A percentile compares a stretch with the other conserved stretches of the same genome.
phyloP scores from a whole-genome alignment of 2,888 invertebrate species.

The Caenorhabditis zanzibari region DNA sequence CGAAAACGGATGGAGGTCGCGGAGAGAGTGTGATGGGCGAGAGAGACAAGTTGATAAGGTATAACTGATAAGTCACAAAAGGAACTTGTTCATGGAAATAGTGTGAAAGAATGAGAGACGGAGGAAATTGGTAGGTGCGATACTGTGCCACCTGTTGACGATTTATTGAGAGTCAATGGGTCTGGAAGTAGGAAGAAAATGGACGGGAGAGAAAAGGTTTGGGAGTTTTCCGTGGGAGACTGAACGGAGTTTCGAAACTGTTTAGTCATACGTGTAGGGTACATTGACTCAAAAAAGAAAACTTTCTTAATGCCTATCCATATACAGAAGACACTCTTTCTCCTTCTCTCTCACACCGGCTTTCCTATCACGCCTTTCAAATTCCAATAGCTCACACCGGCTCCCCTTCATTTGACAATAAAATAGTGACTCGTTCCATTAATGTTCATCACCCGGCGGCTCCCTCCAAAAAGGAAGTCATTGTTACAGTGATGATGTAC shows the following conservation, averaged over 20 bases:
- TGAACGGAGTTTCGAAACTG: background rate
- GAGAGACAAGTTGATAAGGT: slow-evolving; percentile 17
- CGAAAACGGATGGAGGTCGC: slow-evolving; percentile 16
- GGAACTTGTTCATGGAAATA: slow-evolving; percentile 20
- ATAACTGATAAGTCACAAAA: slow-evolving; percentile 32
- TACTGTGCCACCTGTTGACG: slow-evolving; percentile 42
- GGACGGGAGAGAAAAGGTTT: background rate
- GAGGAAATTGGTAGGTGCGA: slow-evolving; percentile 29
- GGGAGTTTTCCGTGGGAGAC: background rate
- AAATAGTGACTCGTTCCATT: slow-evolving; percentile 19
- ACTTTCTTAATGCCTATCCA: too few relatives aligned
- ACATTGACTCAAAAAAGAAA: too few relatives aligned
- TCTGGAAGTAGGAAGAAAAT: slow-evolving; percentile 21
- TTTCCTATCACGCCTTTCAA: slow-evolving; percentile 1
- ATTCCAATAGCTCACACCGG: background rate
- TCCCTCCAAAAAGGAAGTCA: slow-evolving; percentile 21
- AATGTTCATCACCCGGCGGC: slow-evolving; percentile 5
- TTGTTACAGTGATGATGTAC: slow-evolving; percentile 17
- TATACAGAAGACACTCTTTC: background rate
- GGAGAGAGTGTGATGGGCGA: background rate
- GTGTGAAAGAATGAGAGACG: slow-evolving; percentile 3
- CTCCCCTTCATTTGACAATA: slow-evolving; percentile 1
- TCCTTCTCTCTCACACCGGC: background rate
- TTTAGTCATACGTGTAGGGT: too few relatives aligned
- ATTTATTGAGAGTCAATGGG: slow-evolving; percentile 40